phyloP scores from a whole-genome alignment of 2,888 invertebrate genomes.

The Oscheius sp. region DNA sequence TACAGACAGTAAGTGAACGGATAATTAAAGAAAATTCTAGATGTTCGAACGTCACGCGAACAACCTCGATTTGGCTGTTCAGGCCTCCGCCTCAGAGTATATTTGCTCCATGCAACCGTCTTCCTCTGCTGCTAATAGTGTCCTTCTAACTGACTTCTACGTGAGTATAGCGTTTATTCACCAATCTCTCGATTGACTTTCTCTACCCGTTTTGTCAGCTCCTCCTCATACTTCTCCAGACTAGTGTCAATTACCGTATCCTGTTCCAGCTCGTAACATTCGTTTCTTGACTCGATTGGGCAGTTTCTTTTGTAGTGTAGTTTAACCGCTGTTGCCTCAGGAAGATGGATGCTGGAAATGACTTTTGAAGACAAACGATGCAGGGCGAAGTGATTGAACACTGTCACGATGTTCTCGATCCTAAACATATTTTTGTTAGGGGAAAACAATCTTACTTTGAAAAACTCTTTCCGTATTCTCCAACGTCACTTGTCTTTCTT shows the following conservation, averaged over 20 bases:
- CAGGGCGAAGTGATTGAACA: slow-evolving; percentile 82
- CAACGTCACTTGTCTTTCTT: slow-evolving; percentile 76
- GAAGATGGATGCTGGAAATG: slow-evolving; percentile 74
- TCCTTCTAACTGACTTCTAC: slow-evolving; percentile 40
- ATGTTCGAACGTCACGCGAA: slow-evolving; percentile 58
- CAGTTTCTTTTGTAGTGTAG: slow-evolving; percentile 86
- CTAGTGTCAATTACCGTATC: slow-evolving; percentile 54
- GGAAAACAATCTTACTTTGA: slow-evolving; percentile 71
- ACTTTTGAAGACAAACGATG: slow-evolving; percentile 74
- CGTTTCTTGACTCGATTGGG: slow-evolving; percentile 59
- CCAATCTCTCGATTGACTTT: slow-evolving; percentile 8
- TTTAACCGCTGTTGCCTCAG: slow-evolving; percentile 84
- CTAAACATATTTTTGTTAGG: slow-evolving; percentile 33
- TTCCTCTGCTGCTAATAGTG: slow-evolving; percentile 49
- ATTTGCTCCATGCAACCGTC: slow-evolving; percentile 53
- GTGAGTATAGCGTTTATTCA: slow-evolving; percentile 34
- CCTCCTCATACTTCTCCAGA: slow-evolving; percentile 45
- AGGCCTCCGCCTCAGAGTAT: slow-evolving; percentile 44
- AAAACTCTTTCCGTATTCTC: slow-evolving; percentile 81
- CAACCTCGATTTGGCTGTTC: slow-evolving; percentile 52
- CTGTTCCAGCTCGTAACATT: slow-evolving; percentile 53
- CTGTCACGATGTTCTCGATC: slow-evolving; percentile 77
- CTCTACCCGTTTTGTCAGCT: slow-evolving; percentile 28
- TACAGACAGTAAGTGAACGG: slow-evolving; percentile 41
- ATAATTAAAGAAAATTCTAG: too few species aligned